Evolutionary conservation across 2,888 invertebrate species (phyloP), one percentile per base, ranked within the genome.

Genomic region (Leptothorax acervorum): DNA sequence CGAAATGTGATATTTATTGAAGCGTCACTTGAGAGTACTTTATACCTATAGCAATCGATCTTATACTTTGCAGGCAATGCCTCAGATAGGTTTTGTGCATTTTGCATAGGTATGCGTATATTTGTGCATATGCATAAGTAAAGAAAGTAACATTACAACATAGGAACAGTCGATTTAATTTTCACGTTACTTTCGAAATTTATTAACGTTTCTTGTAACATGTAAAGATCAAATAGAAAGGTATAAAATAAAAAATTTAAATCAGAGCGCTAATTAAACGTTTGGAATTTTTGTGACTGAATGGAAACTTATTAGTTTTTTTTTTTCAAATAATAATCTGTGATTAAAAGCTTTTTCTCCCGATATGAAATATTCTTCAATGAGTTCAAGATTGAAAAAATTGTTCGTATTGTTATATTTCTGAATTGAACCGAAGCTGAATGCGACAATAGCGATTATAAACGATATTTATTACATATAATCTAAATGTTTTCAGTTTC

Each of bases 1-100:
- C 18, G 23, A 78, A 42, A 42, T 31, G 42, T 15, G 53, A 78
- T 51, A 71, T 71, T 71, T 71, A 70, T 70, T 71, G 28, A 39
- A 1, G 28, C 53, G 28, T 78, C 39, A 42, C 31, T 55, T n/a
- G 28, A 42, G 23, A 65, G n/a, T 23, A 15, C 28, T 76, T 28
- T 28, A 23, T 23, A 23, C 23, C 23, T 23, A 23, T 23, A 42
- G 6, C 18, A 35, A 66, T 65, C 23, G 11, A 11, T 66, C 15
- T 39, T 65, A 63, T 48, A 48, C 66, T 51, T 18, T 8, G 8
- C 31, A 23, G 35, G 39, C 53, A 55, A 28, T 28, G 42, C 28
- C 12, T 55, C 18, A 51, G 11, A 35, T 35, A 35, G 0, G 18
- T 39, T 28, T 42, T 23, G 4, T 39, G 23, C 51, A 9, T 39